Percentiles rank a stretch among this genome's conserved stretches.
phyloP scores from a whole-genome alignment of 2,113 vertebrate genomes.

The Glaucidium brasilianum region DNA sequence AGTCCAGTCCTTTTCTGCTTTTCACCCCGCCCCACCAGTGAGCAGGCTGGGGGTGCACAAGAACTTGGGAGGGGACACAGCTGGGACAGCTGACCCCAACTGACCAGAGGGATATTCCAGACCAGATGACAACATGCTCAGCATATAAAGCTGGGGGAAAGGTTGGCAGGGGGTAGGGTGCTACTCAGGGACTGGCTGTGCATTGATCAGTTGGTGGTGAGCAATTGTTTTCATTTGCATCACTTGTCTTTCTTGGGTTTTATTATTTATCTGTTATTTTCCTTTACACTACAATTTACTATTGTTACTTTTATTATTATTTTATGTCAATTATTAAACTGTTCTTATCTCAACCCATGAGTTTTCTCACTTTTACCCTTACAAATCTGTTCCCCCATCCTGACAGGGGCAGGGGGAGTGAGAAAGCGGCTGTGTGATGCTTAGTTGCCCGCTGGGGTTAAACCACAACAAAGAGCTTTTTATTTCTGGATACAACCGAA shows the following conservation, averaged over 20 bases:
- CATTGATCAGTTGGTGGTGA: not conserved
- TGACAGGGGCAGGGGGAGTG: not conserved
- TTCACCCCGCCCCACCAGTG: not conserved
- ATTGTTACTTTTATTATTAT: not conserved
- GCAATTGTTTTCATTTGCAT: not conserved
- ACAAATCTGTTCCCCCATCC: not conserved
- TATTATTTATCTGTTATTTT: not conserved
- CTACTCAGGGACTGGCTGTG: not conserved
- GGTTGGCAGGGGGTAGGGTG: not conserved
- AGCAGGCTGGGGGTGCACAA: not conserved
- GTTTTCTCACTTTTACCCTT: not conserved
- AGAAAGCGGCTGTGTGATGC: not conserved
- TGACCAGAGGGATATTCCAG: not conserved
- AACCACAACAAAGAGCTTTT: not conserved
- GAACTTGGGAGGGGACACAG: not conserved
- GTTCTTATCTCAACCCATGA: not conserved
- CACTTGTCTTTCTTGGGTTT: not conserved
- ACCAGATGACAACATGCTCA: not conserved
- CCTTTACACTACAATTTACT: not conserved
- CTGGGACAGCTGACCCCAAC: not conserved
- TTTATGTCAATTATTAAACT: not conserved
- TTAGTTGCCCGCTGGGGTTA: not conserved
- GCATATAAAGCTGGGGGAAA: not conserved
- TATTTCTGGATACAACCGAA: constrained; percentile 12
- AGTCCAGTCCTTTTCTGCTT: not conserved